Evolutionary conservation across 2,797 vertebrate species (phyloP), one percentile per base, ranked within the genome.

Genomic region (Falco peregrinus): DNA sequence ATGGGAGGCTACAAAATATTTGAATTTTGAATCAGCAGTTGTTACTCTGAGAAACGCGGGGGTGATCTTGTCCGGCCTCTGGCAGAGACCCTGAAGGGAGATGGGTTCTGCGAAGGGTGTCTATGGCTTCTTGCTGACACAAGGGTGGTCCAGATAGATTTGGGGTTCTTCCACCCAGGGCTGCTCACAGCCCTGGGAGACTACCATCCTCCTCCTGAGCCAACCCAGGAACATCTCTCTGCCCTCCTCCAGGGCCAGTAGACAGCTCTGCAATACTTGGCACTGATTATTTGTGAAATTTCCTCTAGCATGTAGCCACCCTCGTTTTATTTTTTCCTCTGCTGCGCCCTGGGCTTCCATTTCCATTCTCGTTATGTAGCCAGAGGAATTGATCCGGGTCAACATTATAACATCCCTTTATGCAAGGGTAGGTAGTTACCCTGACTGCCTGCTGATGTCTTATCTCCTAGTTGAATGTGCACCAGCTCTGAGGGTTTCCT

Each of bases 1-100:
- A 88, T 31, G 76, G 59, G 75, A 89, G 77, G 16, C 37, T 45
- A 28, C 47, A 76, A 56, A 68, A 65, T 63, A 82, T 25, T 0
- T 31, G 50, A n/a, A 60, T 79, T 84, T 69, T 67, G 79, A 95
- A 79, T 96, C 85, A 96, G 87, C 60, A 84, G 50, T 93, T 93
- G 43, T 63, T 88, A 20, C 83, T 88, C 77, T 90, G 77, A 90
- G 93, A 74, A 95, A 67, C 22, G 85, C 90, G 63, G 83, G 59
- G 61, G 80, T 95, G 95, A 88, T 69, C 51, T 95, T 9, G 1
- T 31, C 89, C 1, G 0, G 59, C 79, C 73, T 63, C 84, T 39
- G 59, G 61, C 56, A 90, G 65, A 61, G 35, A 71, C 87, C 80
- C 70, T 1, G 6, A 48, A 63, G 85, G 90, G 39, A 93, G 22